These are phyloP conservation scores for Diaperis boleti DNA, from an alignment of 2,888 invertebrate genomes.

Conservation along the genomic window DNA sequence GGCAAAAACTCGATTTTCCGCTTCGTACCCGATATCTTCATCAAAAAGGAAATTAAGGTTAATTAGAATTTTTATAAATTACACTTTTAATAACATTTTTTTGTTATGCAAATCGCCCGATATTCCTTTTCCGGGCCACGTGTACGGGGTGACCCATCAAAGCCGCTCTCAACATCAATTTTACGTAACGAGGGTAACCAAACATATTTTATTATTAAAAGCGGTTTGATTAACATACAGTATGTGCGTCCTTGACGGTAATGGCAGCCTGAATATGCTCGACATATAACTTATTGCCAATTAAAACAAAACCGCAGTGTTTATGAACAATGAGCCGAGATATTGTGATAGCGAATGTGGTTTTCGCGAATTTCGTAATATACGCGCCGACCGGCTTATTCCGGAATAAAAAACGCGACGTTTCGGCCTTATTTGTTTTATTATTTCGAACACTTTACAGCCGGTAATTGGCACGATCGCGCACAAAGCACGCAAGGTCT, in stretches of 20 bases:
- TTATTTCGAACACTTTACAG: slow-evolving; percentile 59
- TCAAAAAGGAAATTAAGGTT: slow-evolving; percentile 15
- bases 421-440: slow-evolving; percentile 56
- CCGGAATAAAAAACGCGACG: slow-evolving; percentile 53
- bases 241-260: slow-evolving; percentile 28
- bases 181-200: background rate
- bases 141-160: background rate
- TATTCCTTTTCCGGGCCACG: background rate
- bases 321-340: slow-evolving; percentile 33
- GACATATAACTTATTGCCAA: slow-evolving; percentile 30
- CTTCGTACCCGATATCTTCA: slow-evolving; percentile 11
- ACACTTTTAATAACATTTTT: slow-evolving; percentile 14
- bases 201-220: slow-evolving; percentile 5
- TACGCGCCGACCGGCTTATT: slow-evolving; percentile 50
- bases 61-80: slow-evolving; percentile 19
- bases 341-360: slow-evolving; percentile 42
- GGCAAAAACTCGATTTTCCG: slow-evolving; percentile 17
- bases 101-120: slow-evolving; percentile 12
- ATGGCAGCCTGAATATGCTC: slow-evolving; percentile 30
- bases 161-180: background rate
- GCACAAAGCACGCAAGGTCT: slow-evolving; percentile 57
- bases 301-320: slow-evolving; percentile 24
- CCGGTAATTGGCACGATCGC: slow-evolving; percentile 62
- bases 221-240: slow-evolving; percentile 21
- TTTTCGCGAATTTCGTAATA: slow-evolving; percentile 52